Evolutionary conservation across 2,113 vertebrate species (phyloP), one percentile per base, ranked within the genome.

Genomic region (Nycticebus coucang): DNA sequence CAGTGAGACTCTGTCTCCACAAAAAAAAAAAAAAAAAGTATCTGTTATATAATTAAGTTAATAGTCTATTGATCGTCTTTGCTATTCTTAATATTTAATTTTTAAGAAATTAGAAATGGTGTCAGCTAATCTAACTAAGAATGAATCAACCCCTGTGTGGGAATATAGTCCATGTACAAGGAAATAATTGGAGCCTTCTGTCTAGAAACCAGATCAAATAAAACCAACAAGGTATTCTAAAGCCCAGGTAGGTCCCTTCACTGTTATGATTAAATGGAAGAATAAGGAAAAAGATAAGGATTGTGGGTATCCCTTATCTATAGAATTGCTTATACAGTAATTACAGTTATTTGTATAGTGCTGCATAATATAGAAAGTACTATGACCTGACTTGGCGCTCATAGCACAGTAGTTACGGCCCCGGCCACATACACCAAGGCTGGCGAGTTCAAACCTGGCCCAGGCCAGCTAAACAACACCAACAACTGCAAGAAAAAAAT

Each of bases 41-140:
- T 74, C 79, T 79, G 21, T 74, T 86, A 95, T 88, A 71, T 90
- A 69, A 97, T 71, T 84, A 95, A 89, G 24, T 2, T 66, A 78
- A 55, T 33, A 60, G 12, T 41, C 41, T 84, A 55, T 57, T 87
- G 55, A 90, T 85, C 15, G 77, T 80, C 89, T 92, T 89, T 79
- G 7, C 9, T 82, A 24, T 74, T 90, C 64, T 87, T 68, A 41
- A 87, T 86, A 17, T 45, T 7, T 91, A 82, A 86, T 35, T 91
- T 91, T 82, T 92, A 83, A n/a, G 57, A 96, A 88, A 21, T 62
- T 41, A 95, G 24, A 68, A 28, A 88, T 68, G 22, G 33, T 81
- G 19, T 94, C 91, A 86, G 10, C 50, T 35, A 94, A 77, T 0
- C 0, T 88, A 90, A 93, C 74, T 86, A 92, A 68, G 45, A 79